Percentiles rank a stretch among this genome's conserved stretches.
Evolutionary conservation across 2,888 invertebrate species (phyloP).

Genomic region (Yponomeuta malinellus): DNA sequence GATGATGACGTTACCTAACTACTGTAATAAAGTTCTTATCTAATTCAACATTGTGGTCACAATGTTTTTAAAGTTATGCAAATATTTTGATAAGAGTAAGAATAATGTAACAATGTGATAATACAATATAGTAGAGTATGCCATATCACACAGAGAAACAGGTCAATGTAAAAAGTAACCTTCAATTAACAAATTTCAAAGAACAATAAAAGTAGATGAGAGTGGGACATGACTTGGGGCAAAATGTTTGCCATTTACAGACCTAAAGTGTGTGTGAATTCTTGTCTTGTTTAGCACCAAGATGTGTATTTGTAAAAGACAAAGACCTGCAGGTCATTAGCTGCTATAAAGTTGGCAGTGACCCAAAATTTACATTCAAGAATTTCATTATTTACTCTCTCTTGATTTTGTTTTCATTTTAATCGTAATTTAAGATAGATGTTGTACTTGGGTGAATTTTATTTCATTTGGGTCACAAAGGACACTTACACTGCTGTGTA

Average conservation of each 20-base stretch:
- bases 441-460: neutral
- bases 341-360: slow-evolving; percentile 22
- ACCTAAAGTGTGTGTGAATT: neutral
- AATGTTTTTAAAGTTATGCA: neutral
- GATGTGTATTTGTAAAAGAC: slow-evolving; percentile 11
- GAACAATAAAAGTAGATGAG: neutral
- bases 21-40: neutral
- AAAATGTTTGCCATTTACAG: neutral
- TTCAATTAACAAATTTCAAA: too few species aligned
- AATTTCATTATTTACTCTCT: neutral
- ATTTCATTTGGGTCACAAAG: neutral
- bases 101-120: neutral
- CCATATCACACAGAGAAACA: neutral
- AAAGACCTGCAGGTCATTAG: slow-evolving; percentile 23
- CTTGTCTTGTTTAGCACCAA: neutral
- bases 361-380: slow-evolving; percentile 18
- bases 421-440: neutral
- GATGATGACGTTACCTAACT: neutral
- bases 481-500: neutral
- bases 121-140: neutral
- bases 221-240: neutral
- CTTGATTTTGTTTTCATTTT: neutral
- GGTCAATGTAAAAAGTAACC: neutral
- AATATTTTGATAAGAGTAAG: neutral
- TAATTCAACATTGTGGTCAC: neutral